Evolutionary conservation across 2,113 vertebrate genomes (phyloP).

Genomic region (Hypocryptadius cinnamomeus): DNA sequence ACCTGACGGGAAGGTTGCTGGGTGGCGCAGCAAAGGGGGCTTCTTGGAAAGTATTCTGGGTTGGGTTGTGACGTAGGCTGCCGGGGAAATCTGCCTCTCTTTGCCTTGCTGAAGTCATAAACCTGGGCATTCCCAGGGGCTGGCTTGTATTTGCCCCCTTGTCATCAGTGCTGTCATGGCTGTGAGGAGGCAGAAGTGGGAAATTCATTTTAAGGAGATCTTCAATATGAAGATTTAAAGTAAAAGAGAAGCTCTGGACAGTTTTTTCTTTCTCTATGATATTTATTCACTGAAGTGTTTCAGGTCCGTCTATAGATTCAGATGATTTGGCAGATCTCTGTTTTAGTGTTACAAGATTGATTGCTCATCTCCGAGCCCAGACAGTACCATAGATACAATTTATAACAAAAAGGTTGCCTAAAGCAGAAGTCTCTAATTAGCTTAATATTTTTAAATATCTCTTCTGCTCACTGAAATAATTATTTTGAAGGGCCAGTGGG

Average conservation of each 20-base stretch:
- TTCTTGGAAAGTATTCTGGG: conserved; percentile 55
- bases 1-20: conserved; percentile 15
- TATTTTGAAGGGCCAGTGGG: not conserved
- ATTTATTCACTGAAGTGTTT: not conserved
- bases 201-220: conserved; percentile 10
- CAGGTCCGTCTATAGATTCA: not conserved
- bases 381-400: not conserved
- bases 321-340: not conserved
- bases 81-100: conserved; percentile 26
- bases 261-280: not conserved
- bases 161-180: not conserved
- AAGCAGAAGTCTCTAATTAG: not conserved
- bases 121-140: conserved; percentile 21
- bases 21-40: conserved; percentile 50
- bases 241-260: not conserved
- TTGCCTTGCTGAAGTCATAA: conserved; percentile 19
- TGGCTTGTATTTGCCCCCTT: conserved; percentile 25
- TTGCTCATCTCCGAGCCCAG: not conserved
- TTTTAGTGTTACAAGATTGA: not conserved
- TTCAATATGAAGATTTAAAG: not conserved
- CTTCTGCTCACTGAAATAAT: not conserved
- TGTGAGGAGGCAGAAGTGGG: not conserved
- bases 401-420: not conserved
- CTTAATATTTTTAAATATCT: not conserved
- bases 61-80: conserved; percentile 38